Base-by-base conservation (phyloP, 2,113 vertebrate species). In the Axis porcinus region DNA sequence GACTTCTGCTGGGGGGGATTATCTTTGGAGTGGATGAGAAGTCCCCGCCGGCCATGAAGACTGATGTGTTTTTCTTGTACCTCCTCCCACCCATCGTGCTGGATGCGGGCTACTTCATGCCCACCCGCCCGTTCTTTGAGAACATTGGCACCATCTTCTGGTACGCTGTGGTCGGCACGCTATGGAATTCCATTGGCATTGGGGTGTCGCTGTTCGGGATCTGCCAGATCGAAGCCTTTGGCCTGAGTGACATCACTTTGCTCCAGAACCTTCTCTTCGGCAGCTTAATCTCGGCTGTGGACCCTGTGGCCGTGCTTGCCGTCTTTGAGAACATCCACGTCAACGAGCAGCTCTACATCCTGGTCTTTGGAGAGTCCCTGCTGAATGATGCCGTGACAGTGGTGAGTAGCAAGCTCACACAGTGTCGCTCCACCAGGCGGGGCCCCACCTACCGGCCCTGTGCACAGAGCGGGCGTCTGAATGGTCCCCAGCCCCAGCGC, bases 261-360 rank as follows among this genome's bases (percentile, higher is more conserved):
- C 99, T 99, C 98, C 99, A 99, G 99, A 99, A 99, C 98, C 99
- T 99, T 88, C 99, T 99, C 89, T 99, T 99, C 16, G 99, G 99
- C 91, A 98, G 99, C 98, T 99, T 99, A 90, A 99, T 99, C 98
- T 99, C 99, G 5, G 99, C 99, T 0, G 99, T 99, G 98, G 99
- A 99, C 97, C 99, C 99, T 0, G 99, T 99, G 98, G 99, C 99
- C 0, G 99, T 99, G 91, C 99, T 99, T 0, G 99, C 99, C 0
- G 99, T 99, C 96, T 99, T 99, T n/a, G 99, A 99, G 98, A 99
- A 99, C 36, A 99, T 99, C 96, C 99, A 99, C 1, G 99, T 99
- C 95, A 99, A 99, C 1, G 99, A 99, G 97, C 99, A 99, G 98
- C 99, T 99, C 96, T 99, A 99, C 97, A 99, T 99, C 87, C 99